phyloP scores from a whole-genome alignment of 2,113 vertebrate species.

The Laticauda laticaudata region DNA sequence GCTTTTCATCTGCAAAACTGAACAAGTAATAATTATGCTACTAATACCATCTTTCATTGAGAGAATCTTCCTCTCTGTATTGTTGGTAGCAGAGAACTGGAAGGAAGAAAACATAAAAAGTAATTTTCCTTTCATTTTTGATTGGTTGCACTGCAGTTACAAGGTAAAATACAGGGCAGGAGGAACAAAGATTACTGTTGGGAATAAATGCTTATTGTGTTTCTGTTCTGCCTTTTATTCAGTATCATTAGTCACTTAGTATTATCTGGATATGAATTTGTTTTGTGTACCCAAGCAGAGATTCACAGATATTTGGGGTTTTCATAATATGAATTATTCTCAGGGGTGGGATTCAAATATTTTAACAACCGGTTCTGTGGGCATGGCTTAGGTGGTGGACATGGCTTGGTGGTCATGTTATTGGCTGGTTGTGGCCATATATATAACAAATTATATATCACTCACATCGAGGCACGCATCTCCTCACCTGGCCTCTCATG shows the following conservation, averaged over 20 bases:
- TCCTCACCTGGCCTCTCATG: no score
- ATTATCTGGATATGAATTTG: neutral
- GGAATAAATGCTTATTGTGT: neutral
- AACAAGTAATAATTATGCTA: neutral
- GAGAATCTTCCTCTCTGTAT: constrained; percentile 1
- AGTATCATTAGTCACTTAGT: neutral
- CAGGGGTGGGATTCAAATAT: no score
- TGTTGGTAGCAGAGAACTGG: accelerated
- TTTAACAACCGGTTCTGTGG: no score
- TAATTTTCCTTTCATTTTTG: neutral
- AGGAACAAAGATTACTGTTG: neutral
- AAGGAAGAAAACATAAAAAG: neutral
- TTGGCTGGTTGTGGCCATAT: no score
- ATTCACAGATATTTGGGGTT: neutral
- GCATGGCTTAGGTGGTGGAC: no score
- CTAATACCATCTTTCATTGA: neutral
- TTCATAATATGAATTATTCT: neutral
- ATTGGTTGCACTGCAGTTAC: accelerated
- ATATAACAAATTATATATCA: no score
- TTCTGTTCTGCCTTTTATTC: neutral
- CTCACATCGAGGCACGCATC: no score
- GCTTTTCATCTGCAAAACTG: neutral
- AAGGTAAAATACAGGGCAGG: neutral
- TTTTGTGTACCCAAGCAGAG: neutral
- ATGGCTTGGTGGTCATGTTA: no score